Conservation (phyloP, 2,797 vertebrate genomes). For the Enteromius fasciolatus region DNA sequence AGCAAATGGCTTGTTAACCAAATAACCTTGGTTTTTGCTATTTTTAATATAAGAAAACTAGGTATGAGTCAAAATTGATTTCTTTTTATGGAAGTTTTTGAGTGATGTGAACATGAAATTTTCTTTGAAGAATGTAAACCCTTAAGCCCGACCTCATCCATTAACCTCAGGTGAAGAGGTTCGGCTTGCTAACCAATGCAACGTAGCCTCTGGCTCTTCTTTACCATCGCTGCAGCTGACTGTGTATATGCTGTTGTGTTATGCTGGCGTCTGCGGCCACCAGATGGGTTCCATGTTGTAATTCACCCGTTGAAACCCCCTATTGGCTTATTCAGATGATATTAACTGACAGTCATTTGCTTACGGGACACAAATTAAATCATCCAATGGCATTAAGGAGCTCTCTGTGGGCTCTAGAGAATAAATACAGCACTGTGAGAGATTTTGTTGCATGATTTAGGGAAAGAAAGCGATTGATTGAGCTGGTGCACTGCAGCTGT, state of each 20-base stretch:
- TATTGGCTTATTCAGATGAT: slow-evolving; percentile 60
- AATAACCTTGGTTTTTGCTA: background rate
- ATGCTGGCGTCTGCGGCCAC: slow-evolving; percentile 41
- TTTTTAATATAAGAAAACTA: background rate
- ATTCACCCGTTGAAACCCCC: slow-evolving; percentile 59
- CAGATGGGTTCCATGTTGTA: slow-evolving; percentile 58
- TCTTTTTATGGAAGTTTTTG: background rate
- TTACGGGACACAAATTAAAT: slow-evolving; percentile 63
- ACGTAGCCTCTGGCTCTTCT: slow-evolving; percentile 47
- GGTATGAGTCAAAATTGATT: background rate
- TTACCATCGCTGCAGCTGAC: slow-evolving; percentile 36
- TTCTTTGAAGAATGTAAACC: slow-evolving; percentile 5
- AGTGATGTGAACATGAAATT: background rate
- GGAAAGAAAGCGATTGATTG: slow-evolving; percentile 41
- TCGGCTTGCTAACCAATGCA: slow-evolving; percentile 40
- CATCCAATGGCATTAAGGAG: slow-evolving; percentile 53
- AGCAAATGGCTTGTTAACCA: background rate
- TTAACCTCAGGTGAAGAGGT: slow-evolving; percentile 47
- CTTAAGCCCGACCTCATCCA: slow-evolving; percentile 28
- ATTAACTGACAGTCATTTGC: slow-evolving; percentile 58
- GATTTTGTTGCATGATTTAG: slow-evolving; percentile 37
- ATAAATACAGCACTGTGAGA: slow-evolving; percentile 28
- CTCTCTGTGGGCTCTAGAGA: slow-evolving; percentile 45
- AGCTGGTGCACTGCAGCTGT: slow-evolving; percentile 24
- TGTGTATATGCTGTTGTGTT: slow-evolving; percentile 37